These are phyloP conservation scores for Aphelinus atriplicis DNA, from an alignment of 1,140 invertebrate species.

Conservation along the genomic window DNA sequence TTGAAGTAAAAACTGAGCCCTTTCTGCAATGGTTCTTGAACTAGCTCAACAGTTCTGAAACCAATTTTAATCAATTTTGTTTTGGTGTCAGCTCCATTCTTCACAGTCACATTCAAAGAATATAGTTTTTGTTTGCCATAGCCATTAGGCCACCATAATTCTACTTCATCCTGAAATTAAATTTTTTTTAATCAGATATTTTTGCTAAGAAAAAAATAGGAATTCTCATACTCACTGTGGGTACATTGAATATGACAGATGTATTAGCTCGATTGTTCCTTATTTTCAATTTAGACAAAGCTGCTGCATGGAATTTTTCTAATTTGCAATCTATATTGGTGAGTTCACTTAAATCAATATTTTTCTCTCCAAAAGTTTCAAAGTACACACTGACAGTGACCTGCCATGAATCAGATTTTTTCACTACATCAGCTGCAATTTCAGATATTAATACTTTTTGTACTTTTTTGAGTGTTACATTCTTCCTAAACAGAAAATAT, in stretches of 20 bases:
- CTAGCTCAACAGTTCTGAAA: slow-evolving; percentile 86
- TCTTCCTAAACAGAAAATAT: slow-evolving; percentile 64
- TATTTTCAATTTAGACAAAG: slow-evolving; percentile 32
- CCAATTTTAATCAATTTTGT: slow-evolving; percentile 72
- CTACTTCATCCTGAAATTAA: slow-evolving; percentile 63
- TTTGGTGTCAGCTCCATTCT: slow-evolving; percentile 48
- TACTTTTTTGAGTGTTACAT: slow-evolving; percentile 66
- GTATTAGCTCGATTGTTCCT: slow-evolving; percentile 62
- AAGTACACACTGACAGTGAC: slow-evolving; percentile 49
- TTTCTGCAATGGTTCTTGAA: slow-evolving; percentile 74
- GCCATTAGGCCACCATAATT: slow-evolving; percentile 95
- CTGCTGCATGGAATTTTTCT: not conserved
- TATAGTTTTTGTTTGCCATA: slow-evolving; percentile 87
- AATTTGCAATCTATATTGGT: slow-evolving; percentile 24
- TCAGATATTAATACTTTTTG: slow-evolving; percentile 65
- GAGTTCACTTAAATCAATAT: slow-evolving; percentile 4
- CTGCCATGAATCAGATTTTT: slow-evolving; percentile 50
- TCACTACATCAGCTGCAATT: slow-evolving; percentile 58
- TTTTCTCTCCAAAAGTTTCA: slow-evolving; percentile 36
- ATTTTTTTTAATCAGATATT: slow-evolving; percentile 36
- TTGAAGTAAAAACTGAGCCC: slow-evolving; percentile 90
- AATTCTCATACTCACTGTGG: slow-evolving; percentile 51
- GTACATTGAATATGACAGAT: slow-evolving; percentile 51
- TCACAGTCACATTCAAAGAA: slow-evolving; percentile 69
- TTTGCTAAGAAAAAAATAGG: not conserved